Evolutionary conservation across 1,140 invertebrate genomes (phyloP), one percentile per base, ranked within the genome.

Genomic region (Bemisia tabaci): DNA sequence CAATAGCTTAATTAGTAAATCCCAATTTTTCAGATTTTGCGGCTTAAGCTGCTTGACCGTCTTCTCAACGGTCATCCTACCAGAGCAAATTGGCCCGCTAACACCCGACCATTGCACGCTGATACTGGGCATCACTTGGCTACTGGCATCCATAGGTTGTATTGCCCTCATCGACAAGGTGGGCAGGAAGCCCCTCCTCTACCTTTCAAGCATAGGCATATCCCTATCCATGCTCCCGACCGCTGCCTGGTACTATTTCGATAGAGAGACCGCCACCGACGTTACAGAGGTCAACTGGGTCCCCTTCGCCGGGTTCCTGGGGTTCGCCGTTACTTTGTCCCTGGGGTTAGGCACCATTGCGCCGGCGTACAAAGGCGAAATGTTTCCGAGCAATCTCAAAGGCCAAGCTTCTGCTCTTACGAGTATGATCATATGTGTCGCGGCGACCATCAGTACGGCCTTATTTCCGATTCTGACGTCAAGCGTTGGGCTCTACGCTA

Each of bases 311-410:
- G 84, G 85, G 60, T 73, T 94, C 2, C 85, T 87, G 33, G 65
- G 88, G 1, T 95, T 90, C 76, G 88, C 90, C 27, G 74, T 88
- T 26, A 80, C 85, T n/a, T 91, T 91, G 76, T 87, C 86, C 0
- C 73, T 91, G 23, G 90, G 90, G 26, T 86, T 85, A 68, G 90
- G 89, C 1, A 89, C 89, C 0, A 85, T 92, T 26, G 87, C 89
- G 0, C 91, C 88, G 85, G 82, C 90, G 78, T 86, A 91, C 82
- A 84, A 89, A 74, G 83, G 85, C 23, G 87, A 91, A 73, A 74
- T 89, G 65, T 87, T 87, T 79, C 79, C 87, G 69, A 81, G 88
- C 72, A 83, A 88, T 59, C 82, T 91, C 27, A 91, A 91, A 72
- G 88, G 87, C 65, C 84, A 90, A 22, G 89, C 87, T 67, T 76